Conservation (phyloP, 1,140 invertebrate genomes). For the Orchestia grillus region DNA sequence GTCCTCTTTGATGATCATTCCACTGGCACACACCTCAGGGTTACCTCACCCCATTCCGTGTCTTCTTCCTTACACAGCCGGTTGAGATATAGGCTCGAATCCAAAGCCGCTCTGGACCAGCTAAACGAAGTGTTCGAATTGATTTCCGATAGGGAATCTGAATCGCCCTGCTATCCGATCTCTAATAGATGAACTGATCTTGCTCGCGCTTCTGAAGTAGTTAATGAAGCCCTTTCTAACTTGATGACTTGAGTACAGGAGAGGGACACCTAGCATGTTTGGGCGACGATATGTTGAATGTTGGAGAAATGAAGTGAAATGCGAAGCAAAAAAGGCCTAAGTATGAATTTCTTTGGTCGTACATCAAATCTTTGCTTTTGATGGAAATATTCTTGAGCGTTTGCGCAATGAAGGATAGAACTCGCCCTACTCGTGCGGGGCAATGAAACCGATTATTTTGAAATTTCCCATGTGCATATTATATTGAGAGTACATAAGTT, state of each 20-base stretch:
- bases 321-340: background rate
- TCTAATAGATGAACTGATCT: slow-evolving; percentile 1
- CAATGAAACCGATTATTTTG: no score
- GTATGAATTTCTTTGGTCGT: background rate
- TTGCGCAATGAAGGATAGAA: no score
- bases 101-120: background rate
- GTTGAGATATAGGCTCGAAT: background rate
- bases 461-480: no score
- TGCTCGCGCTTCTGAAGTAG: background rate
- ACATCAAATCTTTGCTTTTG: no score
- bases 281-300: background rate
- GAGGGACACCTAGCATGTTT: background rate
- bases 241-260: background rate
- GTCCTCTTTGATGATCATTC: background rate
- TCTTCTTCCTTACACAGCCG: background rate
- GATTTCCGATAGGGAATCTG: background rate
- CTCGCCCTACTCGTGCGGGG: no score
- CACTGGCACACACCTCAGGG: background rate
- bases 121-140: background rate
- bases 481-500: no score
- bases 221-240: background rate
- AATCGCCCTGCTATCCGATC: background rate
- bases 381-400: no score
- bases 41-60: background rate
- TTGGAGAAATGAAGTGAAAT: background rate